These are phyloP conservation scores for Apamea epomidion DNA, from an alignment of 2,888 invertebrate genomes.

Conservation along the genomic window DNA sequence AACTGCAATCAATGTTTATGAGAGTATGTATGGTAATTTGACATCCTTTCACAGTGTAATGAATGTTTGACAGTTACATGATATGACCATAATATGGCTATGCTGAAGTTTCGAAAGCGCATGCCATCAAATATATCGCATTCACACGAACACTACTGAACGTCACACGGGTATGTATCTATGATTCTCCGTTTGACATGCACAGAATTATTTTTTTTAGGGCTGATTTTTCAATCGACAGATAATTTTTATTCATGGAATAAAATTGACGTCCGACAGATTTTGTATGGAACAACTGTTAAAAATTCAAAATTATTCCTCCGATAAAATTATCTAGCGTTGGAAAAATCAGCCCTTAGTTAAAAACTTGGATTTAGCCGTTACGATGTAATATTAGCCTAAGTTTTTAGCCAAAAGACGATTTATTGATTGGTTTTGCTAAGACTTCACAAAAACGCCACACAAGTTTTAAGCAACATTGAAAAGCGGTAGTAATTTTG, in stretches of 20 bases:
- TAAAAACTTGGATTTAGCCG: slow-evolving; percentile 27
- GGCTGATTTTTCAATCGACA: background rate
- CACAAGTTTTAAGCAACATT: slow-evolving; percentile 55
- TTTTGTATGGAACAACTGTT: background rate
- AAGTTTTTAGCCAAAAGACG: slow-evolving; percentile 34
- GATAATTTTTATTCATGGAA: no score
- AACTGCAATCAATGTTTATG: slow-evolving; percentile 49
- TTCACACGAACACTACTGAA: slow-evolving; percentile 48
- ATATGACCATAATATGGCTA: slow-evolving; percentile 43
- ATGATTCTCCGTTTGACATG: slow-evolving; percentile 69
- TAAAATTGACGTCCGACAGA: background rate
- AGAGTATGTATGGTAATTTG: slow-evolving; percentile 44
- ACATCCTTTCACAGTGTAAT: slow-evolving; percentile 35
- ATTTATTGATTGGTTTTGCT: slow-evolving; percentile 2
- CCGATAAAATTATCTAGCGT: background rate
- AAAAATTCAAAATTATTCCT: background rate
- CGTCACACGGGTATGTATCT: slow-evolving; percentile 46
- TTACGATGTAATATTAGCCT: background rate
- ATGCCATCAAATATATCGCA: slow-evolving; percentile 57
- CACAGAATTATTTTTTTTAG: slow-evolving; percentile 58
- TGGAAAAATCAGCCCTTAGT: background rate
- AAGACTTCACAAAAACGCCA: slow-evolving; percentile 51
- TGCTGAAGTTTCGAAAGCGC: slow-evolving; percentile 55
- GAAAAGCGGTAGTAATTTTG: slow-evolving; percentile 30
- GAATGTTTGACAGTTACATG: slow-evolving; percentile 39